A percentile compares a stretch with the other conserved stretches of the same genome.
Evolutionary conservation across 2,888 invertebrate species (phyloP).

Genomic region (Caenorhabditis sp.): DNA sequence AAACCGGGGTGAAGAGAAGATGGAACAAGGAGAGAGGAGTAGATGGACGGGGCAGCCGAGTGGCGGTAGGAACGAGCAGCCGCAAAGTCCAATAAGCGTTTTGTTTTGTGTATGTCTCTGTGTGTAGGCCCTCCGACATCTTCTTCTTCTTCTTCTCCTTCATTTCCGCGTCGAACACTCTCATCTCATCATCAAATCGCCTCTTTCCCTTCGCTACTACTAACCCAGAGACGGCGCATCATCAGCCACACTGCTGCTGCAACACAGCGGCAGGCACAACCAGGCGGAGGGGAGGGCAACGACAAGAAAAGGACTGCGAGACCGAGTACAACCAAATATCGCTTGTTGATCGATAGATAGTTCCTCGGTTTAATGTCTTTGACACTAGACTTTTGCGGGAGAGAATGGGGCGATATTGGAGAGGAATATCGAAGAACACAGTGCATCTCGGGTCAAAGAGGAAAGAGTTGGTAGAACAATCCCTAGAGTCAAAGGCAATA

Average conservation of each 20-base stretch:
- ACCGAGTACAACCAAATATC: slow-evolving; percentile 14
- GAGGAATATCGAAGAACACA: not conserved
- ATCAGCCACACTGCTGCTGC: slow-evolving; percentile 45
- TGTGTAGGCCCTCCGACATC: slow-evolving; percentile 22
- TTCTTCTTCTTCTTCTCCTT: slow-evolving; percentile 52
- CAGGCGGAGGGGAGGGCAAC: slow-evolving; percentile 25
- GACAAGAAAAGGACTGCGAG: slow-evolving; percentile 40
- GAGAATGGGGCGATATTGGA: not conserved
- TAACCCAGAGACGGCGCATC: slow-evolving; percentile 58
- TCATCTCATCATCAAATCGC: slow-evolving; percentile 56
- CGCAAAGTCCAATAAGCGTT: slow-evolving; percentile 59
- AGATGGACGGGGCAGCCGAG: slow-evolving; percentile 20
- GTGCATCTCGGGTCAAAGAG: not conserved
- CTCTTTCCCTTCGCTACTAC: slow-evolving; percentile 47
- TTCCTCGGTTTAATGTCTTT: not conserved
- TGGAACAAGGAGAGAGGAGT: slow-evolving; percentile 5
- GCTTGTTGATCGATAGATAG: not conserved
- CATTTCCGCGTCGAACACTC: slow-evolving; percentile 54
- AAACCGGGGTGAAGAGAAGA: slow-evolving; percentile 27
- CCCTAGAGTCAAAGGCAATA: slow-evolving; percentile 48
- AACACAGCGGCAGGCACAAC: slow-evolving; percentile 38
- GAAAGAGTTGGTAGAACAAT: slow-evolving; percentile 14
- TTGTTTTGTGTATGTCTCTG: slow-evolving; percentile 49
- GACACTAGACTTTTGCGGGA: not conserved
- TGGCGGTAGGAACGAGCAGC: slow-evolving; percentile 38